Conservation (phyloP, 2,797 vertebrate genomes). For the Crypturellus tataupa region DNA sequence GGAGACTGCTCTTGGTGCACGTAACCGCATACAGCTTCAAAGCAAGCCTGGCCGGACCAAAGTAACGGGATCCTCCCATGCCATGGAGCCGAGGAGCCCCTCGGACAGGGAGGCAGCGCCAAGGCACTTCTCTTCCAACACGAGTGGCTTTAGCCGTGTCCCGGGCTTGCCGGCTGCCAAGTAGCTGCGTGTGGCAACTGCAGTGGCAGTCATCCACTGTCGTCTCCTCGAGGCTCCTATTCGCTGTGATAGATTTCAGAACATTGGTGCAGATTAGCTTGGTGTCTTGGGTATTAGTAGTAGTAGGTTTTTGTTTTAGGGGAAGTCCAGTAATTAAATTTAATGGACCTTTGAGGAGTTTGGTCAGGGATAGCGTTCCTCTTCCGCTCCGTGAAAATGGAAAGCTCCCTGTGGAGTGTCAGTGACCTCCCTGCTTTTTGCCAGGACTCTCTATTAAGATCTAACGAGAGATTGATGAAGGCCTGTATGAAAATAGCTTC, state of each 20-base stretch:
- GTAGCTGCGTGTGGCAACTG: fast-evolving
- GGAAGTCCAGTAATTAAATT: not conserved
- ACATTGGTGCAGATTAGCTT: not conserved
- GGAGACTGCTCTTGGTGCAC: not conserved
- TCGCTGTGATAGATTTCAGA: not conserved
- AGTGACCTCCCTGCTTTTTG: not conserved
- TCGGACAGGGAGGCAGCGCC: not conserved
- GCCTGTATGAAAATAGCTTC: not conserved
- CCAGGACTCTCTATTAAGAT: not conserved
- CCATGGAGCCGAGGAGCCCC: not conserved
- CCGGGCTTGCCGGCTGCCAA: not conserved
- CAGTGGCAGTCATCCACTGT: not conserved
- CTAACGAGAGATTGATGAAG: not conserved
- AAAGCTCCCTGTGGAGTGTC: not conserved
- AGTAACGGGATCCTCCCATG: not conserved
- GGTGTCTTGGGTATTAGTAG: not conserved
- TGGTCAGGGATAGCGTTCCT: fast-evolving
- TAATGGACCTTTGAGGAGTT: not conserved
- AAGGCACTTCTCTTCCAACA: not conserved
- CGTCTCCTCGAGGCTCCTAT: not conserved
- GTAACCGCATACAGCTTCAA: not conserved
- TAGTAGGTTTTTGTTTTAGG: not conserved
- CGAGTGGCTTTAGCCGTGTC: not conserved
- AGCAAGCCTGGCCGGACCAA: fast-evolving
- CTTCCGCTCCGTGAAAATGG: fast-evolving